Conservation (phyloP, 2,113 vertebrate species). For the Opisthocomus hoazin region DNA sequence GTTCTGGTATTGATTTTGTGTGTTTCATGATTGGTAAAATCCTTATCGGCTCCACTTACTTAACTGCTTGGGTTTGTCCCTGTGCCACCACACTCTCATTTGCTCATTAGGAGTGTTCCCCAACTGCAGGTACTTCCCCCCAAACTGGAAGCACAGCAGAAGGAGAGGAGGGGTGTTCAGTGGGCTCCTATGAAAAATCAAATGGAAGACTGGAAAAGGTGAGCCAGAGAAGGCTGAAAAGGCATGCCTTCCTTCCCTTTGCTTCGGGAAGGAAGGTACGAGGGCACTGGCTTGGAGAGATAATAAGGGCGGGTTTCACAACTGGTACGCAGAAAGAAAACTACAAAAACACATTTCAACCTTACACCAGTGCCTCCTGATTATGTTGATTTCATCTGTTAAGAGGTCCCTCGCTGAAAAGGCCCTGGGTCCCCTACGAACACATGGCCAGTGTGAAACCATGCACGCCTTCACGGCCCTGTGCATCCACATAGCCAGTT, state of each 20-base stretch:
- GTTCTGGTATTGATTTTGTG: not conserved
- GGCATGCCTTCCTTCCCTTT: too few species aligned
- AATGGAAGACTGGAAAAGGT: not conserved
- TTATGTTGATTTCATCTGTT: not conserved
- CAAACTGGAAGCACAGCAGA: not conserved
- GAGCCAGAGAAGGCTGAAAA: not conserved
- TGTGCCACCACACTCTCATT: not conserved
- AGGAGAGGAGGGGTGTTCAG: not conserved
- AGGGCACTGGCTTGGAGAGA: not conserved
- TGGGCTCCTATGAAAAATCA: not conserved
- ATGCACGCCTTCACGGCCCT: rapidly evolving
- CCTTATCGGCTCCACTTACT: not conserved
- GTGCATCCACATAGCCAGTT: not conserved
- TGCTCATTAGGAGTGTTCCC: not conserved
- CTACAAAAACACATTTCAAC: not conserved
- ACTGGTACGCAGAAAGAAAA: not conserved
- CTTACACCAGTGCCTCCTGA: not conserved
- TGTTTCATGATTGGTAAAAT: not conserved
- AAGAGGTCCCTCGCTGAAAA: not conserved
- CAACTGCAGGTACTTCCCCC: not conserved
- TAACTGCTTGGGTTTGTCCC: not conserved
- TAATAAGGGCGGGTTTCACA: not conserved
- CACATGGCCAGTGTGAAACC: not conserved
- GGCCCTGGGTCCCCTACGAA: not conserved
- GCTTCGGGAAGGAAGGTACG: not conserved